Evolutionary conservation across 2,113 vertebrate genomes (phyloP).

Genomic region (Ciconia boyciana): DNA sequence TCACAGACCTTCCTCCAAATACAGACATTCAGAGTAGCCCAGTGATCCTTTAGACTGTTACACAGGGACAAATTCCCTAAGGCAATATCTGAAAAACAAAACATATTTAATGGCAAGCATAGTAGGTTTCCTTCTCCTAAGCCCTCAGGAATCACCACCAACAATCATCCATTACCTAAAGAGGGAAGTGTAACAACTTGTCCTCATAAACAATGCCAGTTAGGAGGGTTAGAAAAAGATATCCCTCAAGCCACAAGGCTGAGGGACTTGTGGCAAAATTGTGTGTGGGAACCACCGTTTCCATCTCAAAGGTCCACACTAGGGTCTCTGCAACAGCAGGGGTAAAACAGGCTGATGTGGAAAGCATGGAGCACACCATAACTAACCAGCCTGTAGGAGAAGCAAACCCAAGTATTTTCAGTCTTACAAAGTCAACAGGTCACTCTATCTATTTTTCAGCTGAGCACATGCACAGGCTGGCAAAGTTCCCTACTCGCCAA

Average conservation of each 20-base stretch:
- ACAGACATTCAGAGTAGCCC: neutral
- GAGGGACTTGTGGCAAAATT: neutral
- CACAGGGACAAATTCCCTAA: neutral
- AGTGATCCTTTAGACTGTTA: neutral
- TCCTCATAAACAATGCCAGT: neutral
- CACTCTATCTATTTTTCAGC: neutral
- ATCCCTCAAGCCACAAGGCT: neutral
- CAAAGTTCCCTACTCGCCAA: neutral
- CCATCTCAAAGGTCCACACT: accelerated
- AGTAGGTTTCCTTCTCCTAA: neutral
- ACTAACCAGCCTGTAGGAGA: neutral
- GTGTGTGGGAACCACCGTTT: neutral
- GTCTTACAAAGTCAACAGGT: neutral
- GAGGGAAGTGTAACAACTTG: neutral
- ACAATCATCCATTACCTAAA: neutral
- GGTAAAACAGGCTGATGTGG: neutral
- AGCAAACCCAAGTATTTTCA: neutral
- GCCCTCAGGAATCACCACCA: neutral
- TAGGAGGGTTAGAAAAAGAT: neutral
- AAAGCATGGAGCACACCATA: neutral
- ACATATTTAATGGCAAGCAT: neutral
- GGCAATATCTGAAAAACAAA: neutral
- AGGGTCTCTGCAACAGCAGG: neutral
- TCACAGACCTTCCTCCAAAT: neutral
- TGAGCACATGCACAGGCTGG: neutral